These are phyloP conservation scores for Distichodus sexfasciatus DNA, from an alignment of 2,797 vertebrate species.

Conservation along the genomic window DNA sequence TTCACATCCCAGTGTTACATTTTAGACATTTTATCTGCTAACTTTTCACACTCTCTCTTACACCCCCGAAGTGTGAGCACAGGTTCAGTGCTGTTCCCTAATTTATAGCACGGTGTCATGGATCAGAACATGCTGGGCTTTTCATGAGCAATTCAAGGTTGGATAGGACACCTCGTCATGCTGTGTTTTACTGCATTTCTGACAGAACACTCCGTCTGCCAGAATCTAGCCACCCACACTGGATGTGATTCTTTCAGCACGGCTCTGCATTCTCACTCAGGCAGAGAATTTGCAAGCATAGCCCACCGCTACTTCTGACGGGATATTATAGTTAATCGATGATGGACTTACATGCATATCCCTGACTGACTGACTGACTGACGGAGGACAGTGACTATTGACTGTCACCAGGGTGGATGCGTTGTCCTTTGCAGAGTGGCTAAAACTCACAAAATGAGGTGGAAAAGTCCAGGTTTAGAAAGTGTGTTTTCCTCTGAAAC, in stretches of 20 bases:
- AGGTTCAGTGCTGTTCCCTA: background rate
- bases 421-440: too few relatives aligned
- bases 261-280: constrained; percentile 18
- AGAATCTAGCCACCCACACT: constrained; percentile 36
- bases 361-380: constrained; percentile 51
- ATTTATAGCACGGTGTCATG: constrained; percentile 20
- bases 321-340: constrained; percentile 65
- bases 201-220: constrained; percentile 33
- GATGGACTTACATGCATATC: constrained; percentile 49
- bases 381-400: constrained; percentile 50
- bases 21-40: background rate
- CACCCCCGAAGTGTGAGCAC: background rate
- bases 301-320: constrained; percentile 46
- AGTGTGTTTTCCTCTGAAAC: too few relatives aligned
- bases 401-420: constrained; percentile 16
- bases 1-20: background rate
- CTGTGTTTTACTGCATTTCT: constrained; percentile 42
- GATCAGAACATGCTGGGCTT: background rate
- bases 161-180: constrained; percentile 17
- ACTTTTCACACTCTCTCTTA: background rate
- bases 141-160: constrained; percentile 44
- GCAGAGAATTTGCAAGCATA: constrained; percentile 16
- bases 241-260: constrained; percentile 31
- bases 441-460: too few relatives aligned
- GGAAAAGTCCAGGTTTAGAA: too few relatives aligned